Percentiles rank a stretch among this genome's conserved stretches.
phyloP scores from a whole-genome alignment of 2,113 vertebrate genomes.

The Brachyistius frenatus region DNA sequence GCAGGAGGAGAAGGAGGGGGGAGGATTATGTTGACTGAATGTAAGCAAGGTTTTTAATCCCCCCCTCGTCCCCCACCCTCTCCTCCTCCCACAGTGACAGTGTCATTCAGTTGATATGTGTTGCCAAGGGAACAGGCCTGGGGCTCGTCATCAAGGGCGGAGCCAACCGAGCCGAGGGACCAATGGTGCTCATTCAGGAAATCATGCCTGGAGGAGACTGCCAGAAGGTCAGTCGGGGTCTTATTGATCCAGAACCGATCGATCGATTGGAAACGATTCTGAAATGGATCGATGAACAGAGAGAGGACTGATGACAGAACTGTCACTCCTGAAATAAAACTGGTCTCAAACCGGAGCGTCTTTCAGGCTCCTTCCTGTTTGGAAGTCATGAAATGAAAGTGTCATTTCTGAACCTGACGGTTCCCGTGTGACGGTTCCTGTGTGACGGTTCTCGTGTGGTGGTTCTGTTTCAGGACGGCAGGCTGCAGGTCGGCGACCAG shows the following conservation, averaged over 20 bases:
- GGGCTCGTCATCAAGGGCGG: slow-evolving; percentile 92
- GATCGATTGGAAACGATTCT: too few species aligned
- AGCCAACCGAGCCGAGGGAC: slow-evolving; percentile 91
- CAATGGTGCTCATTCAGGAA: slow-evolving; percentile 94
- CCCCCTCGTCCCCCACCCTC: slow-evolving; percentile 7
- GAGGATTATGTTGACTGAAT: too few species aligned
- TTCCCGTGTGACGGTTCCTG: background rate
- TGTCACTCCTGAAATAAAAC: too few species aligned
- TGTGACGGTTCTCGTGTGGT: background rate
- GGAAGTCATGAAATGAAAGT: too few species aligned
- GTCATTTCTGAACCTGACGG: background rate
- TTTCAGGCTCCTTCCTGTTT: too few species aligned
- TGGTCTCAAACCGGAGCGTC: too few species aligned
- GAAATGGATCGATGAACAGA: too few species aligned
- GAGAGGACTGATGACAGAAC: too few species aligned
- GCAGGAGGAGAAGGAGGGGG: background rate
- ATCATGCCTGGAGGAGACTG: slow-evolving; percentile 93
- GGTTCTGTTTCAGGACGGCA: slow-evolving; percentile 87
- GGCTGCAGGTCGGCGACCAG: slow-evolving; percentile 92
- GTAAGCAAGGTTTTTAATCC: slow-evolving; percentile 34
- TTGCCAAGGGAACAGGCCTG: slow-evolving; percentile 89
- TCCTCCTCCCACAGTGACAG: slow-evolving; percentile 52
- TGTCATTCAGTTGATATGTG: slow-evolving; percentile 91
- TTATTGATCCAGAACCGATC: too few species aligned
- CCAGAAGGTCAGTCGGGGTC: slow-evolving; percentile 86